Evolutionary conservation across 2,888 invertebrate species (phyloP), one percentile per base, ranked within the genome.

Genomic region (Eudemis profundana): DNA sequence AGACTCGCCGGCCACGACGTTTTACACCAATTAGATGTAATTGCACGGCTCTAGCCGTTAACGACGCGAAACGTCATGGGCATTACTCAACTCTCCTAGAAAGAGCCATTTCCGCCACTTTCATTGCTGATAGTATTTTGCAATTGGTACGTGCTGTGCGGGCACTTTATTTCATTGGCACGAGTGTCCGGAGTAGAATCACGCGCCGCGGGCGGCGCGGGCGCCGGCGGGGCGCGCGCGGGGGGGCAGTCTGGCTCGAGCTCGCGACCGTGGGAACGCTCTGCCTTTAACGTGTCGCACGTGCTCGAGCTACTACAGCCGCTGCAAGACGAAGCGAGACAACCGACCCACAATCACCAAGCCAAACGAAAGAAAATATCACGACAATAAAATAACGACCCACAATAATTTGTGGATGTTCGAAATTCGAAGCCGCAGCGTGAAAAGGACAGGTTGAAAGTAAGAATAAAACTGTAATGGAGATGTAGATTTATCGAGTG

Each of bases 231-330:
- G 68, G 68, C 56, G 69, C 67, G 73, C 66, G 70, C 61, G 61
- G 74, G 68, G 74, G 74, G 69, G 77, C 69, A 61, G 66, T 38
- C 38, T 36, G 57, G 59, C 61, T 81, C 85, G 85, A 79, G 56
- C 85, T 77, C 76, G n/a, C 33, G 86, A 91, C 90, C 92, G 92
- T 92, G 92, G 91, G 92, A 92, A 92, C 88, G 91, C 82, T 87
- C 86, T 89, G 92, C 90, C 90, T 90, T 92, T 91, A 91, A 89
- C 90, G 85, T 85, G 87, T 87, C 90, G 91, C 92, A 91, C 92
- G 92, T 92, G 92, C 91, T 89, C 85, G 80, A 83, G 87, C 85
- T 87, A 85, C 85, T 78, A 83, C 78, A 75, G 75, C 80, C 78
- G 72, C 79, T 73, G 72, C 78, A 70, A 81, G 87, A 76, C 70